These are phyloP conservation scores for Hiodon tergisus DNA, from an alignment of 2,113 vertebrate species.

Conservation along the genomic window DNA sequence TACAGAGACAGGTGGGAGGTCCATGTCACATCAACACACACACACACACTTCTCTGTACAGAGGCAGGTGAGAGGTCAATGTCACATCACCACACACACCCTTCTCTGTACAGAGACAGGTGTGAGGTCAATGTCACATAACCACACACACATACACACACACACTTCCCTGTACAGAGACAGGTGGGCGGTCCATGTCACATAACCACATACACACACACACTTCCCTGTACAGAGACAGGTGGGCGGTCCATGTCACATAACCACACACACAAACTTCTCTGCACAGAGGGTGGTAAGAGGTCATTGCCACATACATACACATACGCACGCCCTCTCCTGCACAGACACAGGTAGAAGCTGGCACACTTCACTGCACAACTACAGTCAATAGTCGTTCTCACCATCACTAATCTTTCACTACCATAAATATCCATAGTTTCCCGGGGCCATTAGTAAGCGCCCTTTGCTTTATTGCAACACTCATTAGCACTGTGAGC, in stretches of 20 bases:
- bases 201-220: neutral
- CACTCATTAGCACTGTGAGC: neutral
- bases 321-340: neutral
- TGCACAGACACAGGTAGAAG: neutral
- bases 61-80: conserved; percentile 70
- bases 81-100: conserved; percentile 37
- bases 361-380: neutral
- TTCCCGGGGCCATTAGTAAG: too few species aligned
- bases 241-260: too few species aligned
- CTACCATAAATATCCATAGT: too few species aligned
- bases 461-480: neutral
- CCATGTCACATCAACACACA: neutral
- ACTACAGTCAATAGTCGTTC: too few species aligned
- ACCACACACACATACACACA: neutral
- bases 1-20: conserved; percentile 51
- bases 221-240: neutral
- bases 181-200: too few species aligned
- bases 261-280: neutral
- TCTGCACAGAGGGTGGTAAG: too few species aligned
- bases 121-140: conserved; percentile 29
- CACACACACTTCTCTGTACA: conserved; percentile 73
- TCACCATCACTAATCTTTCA: too few species aligned
- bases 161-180: neutral
- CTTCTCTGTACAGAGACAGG: conserved; percentile 91
- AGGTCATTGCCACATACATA: too few species aligned